Base-by-base conservation (phyloP, 2,113 vertebrate genomes). In the Thunnus thynnus region DNA sequence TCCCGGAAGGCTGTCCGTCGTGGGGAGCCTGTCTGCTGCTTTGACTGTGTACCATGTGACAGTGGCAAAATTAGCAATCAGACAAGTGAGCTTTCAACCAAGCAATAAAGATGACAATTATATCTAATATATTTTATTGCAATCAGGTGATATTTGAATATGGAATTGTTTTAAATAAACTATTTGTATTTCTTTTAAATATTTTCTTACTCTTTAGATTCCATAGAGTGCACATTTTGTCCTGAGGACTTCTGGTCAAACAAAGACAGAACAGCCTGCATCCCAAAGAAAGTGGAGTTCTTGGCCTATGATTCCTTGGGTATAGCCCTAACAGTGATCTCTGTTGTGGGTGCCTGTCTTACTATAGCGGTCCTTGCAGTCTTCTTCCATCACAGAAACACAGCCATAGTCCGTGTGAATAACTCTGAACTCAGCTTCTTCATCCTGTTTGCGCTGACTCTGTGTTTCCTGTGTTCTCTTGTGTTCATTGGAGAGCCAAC, bases 41-140 rank as follows among this genome's bases (percentile, higher is more conserved):
- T 95, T 94, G 95, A 95, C 86, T 96, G 95, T 92, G 86, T 95
- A 91, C 86, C 89, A 92, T 96, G 95, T 94, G 94, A 94, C 76
- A 90, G 86, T 67, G 95, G 94, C 83, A 94, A 95, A 86, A 95
- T 94, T 91, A 96, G 85, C 85, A 92, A 95, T 91, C 72, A 94
- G 87, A 96, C 94, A 94, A 92, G 94, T 94, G n/a, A 87, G 77
- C 10, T 60, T 57, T 4, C 74, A 54, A 27, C 10, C 20, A 13
- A 52, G 0, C n/a, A 41, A 30, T 30, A 20, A 13, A 76, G n/a
- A 16, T 55, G 18, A n/a, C 1, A 47, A n/a, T 13, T 20, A 3
- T 17, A 55, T 36, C 0, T 6, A 18, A 7, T 41, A 60, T 54
- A 41, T 68, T 69, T 0, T 17, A 0, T n/a, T 50, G 32, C 4